Base-by-base conservation (phyloP, 2,888 invertebrate species). In the Timema cristinae region DNA sequence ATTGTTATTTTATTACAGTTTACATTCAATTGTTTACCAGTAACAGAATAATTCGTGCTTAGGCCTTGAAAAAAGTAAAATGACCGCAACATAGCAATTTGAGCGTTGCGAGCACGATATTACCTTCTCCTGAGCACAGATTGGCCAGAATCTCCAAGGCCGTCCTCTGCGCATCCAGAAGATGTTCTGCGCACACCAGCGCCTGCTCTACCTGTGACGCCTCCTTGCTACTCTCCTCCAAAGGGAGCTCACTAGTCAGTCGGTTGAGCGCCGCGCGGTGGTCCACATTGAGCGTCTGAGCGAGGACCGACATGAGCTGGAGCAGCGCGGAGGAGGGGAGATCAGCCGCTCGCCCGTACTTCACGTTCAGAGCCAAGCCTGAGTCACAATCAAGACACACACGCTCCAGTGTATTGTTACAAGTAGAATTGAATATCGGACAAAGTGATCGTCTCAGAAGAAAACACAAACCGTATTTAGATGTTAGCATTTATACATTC, bases 81-180 rank as follows among this genome's bases (percentile, higher is more conserved):
- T 54, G 54, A 11, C 1, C 54, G n/a, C 54, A 54, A 32, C 32
- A 4, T 32, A 32, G 32, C 32, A 54, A 54, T 13, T 32, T 32
- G 32, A 32, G 32, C 32, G 32, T 4, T 32, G 32, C 32, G 32
- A 32, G 32, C 32, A 4, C 4, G 32, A 4, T 32, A 32, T 82
- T 82, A 87, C 89, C 89, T 79, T 89, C 89, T 78, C 85, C 82
- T 51, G 89, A 88, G 78, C 90, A 89, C 69, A 91, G 82, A 81
- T 92, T 92, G 48, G 91, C 88, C 71, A 91, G 81, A 74, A 91
- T 88, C 82, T 92, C 91, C 63, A 91, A 82, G 0, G 90, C 86
- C 79, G 87, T 86, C 77, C 89, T 87, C 79, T 91, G 91, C 0
- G 90, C 89, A 75, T 87, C 86, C n/a, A 91, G 78, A 73, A 90